phyloP scores from a whole-genome alignment of 2,797 vertebrate species.

The Parambassis ranga region DNA sequence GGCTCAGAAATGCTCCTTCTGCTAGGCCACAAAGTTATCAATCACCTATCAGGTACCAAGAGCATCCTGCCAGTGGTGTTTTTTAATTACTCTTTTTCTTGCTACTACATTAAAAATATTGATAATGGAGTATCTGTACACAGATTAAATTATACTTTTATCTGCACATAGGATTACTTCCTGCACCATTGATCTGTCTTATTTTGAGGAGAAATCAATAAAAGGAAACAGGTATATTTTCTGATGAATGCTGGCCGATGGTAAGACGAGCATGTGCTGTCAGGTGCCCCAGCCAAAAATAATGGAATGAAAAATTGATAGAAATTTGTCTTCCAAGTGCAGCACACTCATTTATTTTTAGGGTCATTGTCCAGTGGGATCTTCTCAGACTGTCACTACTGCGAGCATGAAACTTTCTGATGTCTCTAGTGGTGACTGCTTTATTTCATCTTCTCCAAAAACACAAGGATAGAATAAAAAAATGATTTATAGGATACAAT shows the following conservation, averaged over 20 bases:
- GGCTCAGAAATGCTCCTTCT: no score
- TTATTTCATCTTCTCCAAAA: neutral
- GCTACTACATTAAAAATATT: no score
- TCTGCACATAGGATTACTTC: no score
- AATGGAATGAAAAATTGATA: conserved; percentile 14
- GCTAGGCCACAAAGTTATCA: no score
- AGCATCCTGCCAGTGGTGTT: no score
- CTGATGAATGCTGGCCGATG: neutral
- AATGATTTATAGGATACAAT: neutral
- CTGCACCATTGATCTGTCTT: no score
- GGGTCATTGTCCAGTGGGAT: conserved; percentile 19
- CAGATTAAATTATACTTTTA: no score
- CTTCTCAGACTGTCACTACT: conserved; percentile 5
- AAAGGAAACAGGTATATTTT: neutral
- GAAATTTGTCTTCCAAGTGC: conserved; percentile 9
- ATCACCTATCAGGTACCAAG: no score
- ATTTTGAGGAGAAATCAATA: no score
- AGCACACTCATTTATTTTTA: conserved; percentile 23
- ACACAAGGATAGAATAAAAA: neutral
- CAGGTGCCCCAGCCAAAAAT: neutral
- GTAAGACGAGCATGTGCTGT: neutral
- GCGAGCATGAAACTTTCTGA: neutral
- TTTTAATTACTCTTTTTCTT: no score
- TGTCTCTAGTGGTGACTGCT: neutral
- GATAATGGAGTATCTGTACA: no score